Percentiles rank a stretch among this genome's conserved stretches.
These are phyloP conservation scores for Entomobrya proxima DNA, from an alignment of 2,888 invertebrate species.

Conservation along the genomic window DNA sequence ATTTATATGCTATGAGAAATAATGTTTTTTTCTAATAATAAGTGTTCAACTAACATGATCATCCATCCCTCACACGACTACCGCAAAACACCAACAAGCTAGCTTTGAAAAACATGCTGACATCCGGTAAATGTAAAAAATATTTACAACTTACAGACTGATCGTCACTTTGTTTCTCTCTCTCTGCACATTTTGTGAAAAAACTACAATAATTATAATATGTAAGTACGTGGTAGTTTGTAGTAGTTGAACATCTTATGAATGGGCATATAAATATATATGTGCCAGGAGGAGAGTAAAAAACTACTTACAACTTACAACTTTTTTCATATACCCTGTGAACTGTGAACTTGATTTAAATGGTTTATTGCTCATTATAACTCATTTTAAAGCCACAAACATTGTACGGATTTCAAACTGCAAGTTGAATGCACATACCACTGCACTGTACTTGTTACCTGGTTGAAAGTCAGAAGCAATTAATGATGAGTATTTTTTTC, in stretches of 20 bases:
- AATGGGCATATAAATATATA: slow-evolving; percentile 29
- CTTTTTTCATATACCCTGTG: neutral
- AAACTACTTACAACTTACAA: too few relatives aligned
- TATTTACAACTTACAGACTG: slow-evolving; percentile 13
- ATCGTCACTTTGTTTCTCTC: neutral
- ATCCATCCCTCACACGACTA: neutral
- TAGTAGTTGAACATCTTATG: too few relatives aligned
- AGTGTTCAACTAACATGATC: neutral
- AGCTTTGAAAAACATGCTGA: neutral
- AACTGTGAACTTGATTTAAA: slow-evolving; percentile 37
- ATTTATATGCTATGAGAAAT: neutral
- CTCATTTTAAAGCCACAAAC: slow-evolving; percentile 15
- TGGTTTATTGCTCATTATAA: slow-evolving; percentile 30
- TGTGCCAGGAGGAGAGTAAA: slow-evolving; percentile 45
- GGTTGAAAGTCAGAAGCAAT: slow-evolving; percentile 1
- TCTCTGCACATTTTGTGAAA: neutral
- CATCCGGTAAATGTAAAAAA: slow-evolving; percentile 43
- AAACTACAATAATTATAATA: neutral
- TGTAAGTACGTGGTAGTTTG: too few relatives aligned
- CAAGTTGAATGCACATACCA: neutral
- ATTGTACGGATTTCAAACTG: slow-evolving; percentile 16
- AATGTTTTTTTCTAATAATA: neutral
- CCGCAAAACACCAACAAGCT: slow-evolving; percentile 18
- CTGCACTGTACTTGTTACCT: neutral
- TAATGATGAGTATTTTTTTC: slow-evolving; percentile 45